Conservation (phyloP, 2,113 vertebrate species). For the Pygoscelis antarcticus region DNA sequence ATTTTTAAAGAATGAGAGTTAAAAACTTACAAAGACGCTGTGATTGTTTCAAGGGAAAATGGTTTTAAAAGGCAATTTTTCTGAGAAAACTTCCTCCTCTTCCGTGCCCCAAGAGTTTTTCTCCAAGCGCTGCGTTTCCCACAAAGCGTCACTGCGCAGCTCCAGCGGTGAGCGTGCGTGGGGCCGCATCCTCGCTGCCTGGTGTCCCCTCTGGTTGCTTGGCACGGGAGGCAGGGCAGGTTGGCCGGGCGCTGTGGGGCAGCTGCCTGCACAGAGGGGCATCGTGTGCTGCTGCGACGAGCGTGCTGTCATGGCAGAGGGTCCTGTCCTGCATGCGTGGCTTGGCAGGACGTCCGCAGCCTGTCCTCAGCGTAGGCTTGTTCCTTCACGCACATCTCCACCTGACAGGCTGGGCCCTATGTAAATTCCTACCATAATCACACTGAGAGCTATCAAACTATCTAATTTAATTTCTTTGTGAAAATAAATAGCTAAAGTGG, state of each 20-base stretch:
- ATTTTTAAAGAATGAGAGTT: neutral
- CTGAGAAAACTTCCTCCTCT: neutral
- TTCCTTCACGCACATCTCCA: neutral
- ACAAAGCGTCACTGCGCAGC: accelerated
- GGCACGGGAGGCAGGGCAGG: neutral
- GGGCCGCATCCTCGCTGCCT: neutral
- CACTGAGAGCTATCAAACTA: slow-evolving; percentile 70
- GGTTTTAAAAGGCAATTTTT: neutral
- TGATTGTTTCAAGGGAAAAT: neutral
- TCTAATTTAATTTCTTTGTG: slow-evolving; percentile 77
- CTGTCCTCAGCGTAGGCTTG: neutral
- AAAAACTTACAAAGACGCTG: neutral
- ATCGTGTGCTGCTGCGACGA: neutral
- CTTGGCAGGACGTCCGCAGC: neutral
- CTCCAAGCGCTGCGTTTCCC: neutral
- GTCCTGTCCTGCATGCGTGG: neutral
- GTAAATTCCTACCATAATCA: slow-evolving; percentile 68
- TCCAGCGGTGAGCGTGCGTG: accelerated
- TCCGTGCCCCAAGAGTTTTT: neutral
- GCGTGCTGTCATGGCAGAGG: neutral
- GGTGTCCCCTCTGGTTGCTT: accelerated
- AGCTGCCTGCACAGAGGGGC: neutral
- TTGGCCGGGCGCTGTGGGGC: neutral
- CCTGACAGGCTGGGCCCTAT: neutral
- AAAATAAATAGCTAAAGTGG: slow-evolving; percentile 75